Evolutionary conservation across 2,888 invertebrate species (phyloP).

Genomic region (Orthonevra nobilis): DNA sequence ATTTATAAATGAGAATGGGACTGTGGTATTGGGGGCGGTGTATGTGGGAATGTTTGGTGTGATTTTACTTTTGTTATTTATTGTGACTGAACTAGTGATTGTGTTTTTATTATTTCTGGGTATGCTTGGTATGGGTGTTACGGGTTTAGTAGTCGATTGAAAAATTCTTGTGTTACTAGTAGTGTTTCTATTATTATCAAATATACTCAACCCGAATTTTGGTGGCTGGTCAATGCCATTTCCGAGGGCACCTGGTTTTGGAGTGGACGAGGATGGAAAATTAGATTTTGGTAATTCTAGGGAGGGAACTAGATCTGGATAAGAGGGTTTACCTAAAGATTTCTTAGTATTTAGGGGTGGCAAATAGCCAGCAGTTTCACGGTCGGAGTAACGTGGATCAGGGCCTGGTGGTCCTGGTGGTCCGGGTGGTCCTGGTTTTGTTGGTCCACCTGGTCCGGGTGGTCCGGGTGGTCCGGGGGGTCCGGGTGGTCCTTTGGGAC

Average conservation of each 20-base stretch:
- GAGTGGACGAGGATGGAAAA: constrained; percentile 71
- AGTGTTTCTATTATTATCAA: constrained; percentile 71
- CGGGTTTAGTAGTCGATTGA: constrained; percentile 28
- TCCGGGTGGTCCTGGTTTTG: constrained; percentile 76
- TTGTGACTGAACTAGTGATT: constrained; percentile 44
- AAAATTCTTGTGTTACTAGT: constrained; percentile 40
- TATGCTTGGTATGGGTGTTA: constrained; percentile 54
- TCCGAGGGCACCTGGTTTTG: constrained; percentile 74
- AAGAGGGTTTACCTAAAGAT: constrained; percentile 69
- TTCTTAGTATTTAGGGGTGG: constrained; percentile 72
- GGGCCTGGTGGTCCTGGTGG: constrained; percentile 72
- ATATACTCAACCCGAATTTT: constrained; percentile 74
- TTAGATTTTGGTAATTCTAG: constrained; percentile 72
- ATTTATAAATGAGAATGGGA: constrained; percentile 74
- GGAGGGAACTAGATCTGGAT: constrained; percentile 68
- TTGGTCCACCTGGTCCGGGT: constrained; percentile 77
- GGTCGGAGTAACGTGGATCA: constrained; percentile 76
- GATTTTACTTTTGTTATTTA: constrained; percentile 48
- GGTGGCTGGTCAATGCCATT: constrained; percentile 53
- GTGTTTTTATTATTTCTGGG: constrained; percentile 31
- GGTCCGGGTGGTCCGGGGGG: constrained; percentile 76
- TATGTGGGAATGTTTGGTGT: no score
- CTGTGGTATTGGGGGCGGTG: constrained; percentile 47
- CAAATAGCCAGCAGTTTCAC: constrained; percentile 77
- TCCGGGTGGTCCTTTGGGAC: constrained; percentile 74